Conservation (phyloP, 1,140 invertebrate species). For the Hypothenemus hampei region DNA sequence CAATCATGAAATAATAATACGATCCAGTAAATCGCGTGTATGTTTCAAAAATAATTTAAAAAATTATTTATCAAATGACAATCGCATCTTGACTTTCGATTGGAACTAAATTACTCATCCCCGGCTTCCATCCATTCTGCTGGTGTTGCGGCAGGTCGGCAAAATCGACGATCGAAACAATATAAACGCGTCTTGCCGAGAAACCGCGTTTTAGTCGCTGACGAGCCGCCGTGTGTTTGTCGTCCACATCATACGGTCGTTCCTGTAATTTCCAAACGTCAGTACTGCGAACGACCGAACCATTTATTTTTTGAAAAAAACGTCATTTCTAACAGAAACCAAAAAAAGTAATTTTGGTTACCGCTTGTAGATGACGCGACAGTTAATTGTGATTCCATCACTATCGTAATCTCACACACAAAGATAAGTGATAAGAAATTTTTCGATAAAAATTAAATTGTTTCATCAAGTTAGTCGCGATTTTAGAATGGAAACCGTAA, state of each 20-base stretch:
- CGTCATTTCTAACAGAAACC: neutral
- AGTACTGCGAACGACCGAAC: slow-evolving; percentile 25
- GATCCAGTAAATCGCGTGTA: too few relatives aligned
- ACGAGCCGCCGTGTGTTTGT: too few relatives aligned
- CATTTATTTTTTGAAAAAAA: neutral
- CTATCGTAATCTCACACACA: too few relatives aligned
- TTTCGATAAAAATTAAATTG: slow-evolving; percentile 11
- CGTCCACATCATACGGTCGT: slow-evolving; percentile 11
- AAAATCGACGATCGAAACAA: slow-evolving; percentile 6
- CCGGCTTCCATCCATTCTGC: slow-evolving; percentile 7
- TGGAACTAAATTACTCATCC: slow-evolving; percentile 7
- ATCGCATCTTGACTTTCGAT: neutral
- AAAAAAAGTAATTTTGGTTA: slow-evolving; percentile 7
- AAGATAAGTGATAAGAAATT: slow-evolving; percentile 13
- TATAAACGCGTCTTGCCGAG: slow-evolving; percentile 12
- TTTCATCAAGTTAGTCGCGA: neutral
- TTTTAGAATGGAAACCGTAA: slow-evolving; percentile 3
- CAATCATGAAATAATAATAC: too few relatives aligned
- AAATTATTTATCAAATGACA: too few relatives aligned
- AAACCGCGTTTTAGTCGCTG: slow-evolving; percentile 16
- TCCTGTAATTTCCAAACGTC: slow-evolving; percentile 14
- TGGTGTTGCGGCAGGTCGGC: slow-evolving; percentile 15
- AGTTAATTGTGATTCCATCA: neutral
- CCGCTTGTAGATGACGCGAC: slow-evolving; percentile 11
- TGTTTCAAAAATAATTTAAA: too few relatives aligned